Percentiles rank a stretch among this genome's conserved stretches.
Conservation (phyloP, 2,113 vertebrate species). For the Fregetta grallaria region DNA sequence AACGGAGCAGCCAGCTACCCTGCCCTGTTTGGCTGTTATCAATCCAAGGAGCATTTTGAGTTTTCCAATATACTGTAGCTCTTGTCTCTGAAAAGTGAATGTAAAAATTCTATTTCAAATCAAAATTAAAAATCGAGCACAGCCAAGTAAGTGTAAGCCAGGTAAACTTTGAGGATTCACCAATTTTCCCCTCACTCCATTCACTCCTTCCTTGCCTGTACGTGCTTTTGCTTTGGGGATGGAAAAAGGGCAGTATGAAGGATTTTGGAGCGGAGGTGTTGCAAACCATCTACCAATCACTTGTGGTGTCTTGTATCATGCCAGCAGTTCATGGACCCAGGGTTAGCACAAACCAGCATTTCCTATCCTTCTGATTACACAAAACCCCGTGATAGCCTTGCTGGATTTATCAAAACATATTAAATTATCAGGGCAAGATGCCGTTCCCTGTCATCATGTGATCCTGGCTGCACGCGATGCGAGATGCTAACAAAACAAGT, state of each 20-base stretch:
- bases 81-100: not conserved
- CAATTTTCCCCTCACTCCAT: not conserved
- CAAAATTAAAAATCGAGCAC: not conserved
- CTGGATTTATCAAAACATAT: conserved; percentile 31
- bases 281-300: not conserved
- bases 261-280: not conserved
- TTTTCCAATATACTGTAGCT: not conserved
- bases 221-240: not conserved
- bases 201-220: not conserved
- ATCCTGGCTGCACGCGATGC: not conserved
- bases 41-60: not conserved
- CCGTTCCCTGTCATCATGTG: conserved; percentile 25
- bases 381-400: not conserved
- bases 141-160: not conserved
- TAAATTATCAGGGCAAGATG: conserved; percentile 47
- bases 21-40: not conserved
- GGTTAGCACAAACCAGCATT: not conserved
- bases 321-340: not conserved
- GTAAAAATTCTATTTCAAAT: not conserved
- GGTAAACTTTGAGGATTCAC: not conserved
- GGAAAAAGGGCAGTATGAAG: not conserved
- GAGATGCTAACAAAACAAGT: not conserved
- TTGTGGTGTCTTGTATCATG: not conserved
- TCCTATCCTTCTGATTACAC: not conserved
- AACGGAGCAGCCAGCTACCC: not conserved